Conservation (phyloP, 2,113 vertebrate genomes). For the Pelmatolapia mariae region DNA sequence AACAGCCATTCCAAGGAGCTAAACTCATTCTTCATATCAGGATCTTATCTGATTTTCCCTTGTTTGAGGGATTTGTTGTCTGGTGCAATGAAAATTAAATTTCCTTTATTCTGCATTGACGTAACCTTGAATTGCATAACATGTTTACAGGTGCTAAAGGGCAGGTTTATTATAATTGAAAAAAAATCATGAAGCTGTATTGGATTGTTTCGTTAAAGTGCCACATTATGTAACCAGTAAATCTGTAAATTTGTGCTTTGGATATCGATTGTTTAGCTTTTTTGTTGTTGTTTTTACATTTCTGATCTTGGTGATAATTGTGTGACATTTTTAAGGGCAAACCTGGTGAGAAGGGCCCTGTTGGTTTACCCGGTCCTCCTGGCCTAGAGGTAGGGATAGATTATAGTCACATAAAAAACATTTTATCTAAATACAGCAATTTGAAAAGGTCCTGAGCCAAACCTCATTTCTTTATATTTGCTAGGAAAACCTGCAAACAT, state of each 20-base stretch:
- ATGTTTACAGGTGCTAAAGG: neutral
- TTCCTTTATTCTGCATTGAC: neutral
- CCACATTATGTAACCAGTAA: neutral
- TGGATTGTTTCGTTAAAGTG: neutral
- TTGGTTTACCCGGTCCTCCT: conserved; percentile 79
- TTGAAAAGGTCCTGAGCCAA: neutral
- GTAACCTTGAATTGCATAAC: neutral
- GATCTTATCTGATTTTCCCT: neutral
- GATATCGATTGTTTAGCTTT: neutral
- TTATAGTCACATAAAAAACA: neutral
- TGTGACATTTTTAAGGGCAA: conserved; percentile 75
- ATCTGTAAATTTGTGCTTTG: neutral
- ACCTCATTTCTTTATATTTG: neutral
- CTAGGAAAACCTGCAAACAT: neutral
- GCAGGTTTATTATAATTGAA: neutral
- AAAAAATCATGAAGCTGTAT: neutral
- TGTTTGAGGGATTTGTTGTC: neutral
- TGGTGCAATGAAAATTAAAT: neutral
- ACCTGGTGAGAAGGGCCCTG: conserved; percentile 82
- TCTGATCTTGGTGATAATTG: neutral
- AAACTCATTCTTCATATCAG: neutral
- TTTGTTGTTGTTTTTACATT: neutral
- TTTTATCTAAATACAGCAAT: neutral
- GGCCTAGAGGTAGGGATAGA: conserved; percentile 82
- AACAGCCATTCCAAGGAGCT: neutral